phyloP scores from a whole-genome alignment of 2,888 invertebrate species.

The Apocheima hispidaria region DNA sequence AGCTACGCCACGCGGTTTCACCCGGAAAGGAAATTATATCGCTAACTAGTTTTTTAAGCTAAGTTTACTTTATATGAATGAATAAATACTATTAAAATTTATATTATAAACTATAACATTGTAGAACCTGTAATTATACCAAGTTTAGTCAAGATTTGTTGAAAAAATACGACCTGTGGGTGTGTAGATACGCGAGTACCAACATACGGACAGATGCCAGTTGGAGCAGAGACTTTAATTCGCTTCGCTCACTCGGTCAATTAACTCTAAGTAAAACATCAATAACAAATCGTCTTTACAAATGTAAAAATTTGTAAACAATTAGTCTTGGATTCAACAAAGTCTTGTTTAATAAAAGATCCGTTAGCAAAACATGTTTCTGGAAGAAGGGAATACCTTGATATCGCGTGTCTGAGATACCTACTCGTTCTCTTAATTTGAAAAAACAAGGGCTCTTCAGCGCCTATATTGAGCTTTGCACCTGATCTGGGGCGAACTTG shows the following conservation, averaged over 20 bases:
- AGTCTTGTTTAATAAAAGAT: constrained; percentile 32
- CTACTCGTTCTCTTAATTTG: constrained; percentile 22
- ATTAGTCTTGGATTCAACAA: background rate
- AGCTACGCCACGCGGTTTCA: background rate
- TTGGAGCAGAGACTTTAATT: too few species aligned
- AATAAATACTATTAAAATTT: too few species aligned
- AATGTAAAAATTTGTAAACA: background rate
- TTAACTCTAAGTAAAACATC: constrained; percentile 1
- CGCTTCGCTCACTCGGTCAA: too few species aligned
- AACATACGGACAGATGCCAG: too few species aligned
- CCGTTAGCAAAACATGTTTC: constrained; percentile 25
- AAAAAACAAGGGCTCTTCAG: constrained; percentile 20
- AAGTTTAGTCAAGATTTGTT: too few species aligned
- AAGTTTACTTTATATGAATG: background rate
- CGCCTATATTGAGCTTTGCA: constrained; percentile 23
- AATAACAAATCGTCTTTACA: background rate
- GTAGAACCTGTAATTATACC: too few species aligned
- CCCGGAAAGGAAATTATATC: background rate
- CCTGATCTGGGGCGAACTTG: constrained; percentile 13
- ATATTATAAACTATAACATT: too few species aligned
- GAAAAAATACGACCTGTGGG: too few species aligned
- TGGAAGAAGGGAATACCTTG: constrained; percentile 20
- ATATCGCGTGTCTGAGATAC: constrained; percentile 21
- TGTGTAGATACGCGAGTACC: too few species aligned
- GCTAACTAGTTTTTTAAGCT: background rate